A percentile compares a stretch with the other conserved stretches of the same genome.
Conservation (phyloP, 2,113 vertebrate species). For the Ceyx cyanopectus region DNA sequence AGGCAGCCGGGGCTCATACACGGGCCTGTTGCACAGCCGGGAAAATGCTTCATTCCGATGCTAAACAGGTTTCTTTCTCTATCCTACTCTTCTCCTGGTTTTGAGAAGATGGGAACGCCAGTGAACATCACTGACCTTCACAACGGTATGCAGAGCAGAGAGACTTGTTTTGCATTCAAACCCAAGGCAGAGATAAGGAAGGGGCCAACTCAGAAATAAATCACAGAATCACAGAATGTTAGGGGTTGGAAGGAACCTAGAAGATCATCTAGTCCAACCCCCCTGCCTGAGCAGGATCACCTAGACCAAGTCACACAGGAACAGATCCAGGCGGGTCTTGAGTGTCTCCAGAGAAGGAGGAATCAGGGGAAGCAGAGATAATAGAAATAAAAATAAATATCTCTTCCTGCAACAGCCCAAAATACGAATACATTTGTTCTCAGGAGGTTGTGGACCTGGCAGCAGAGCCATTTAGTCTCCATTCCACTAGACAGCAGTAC, state of each 20-base stretch:
- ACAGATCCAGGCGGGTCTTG: too few relatives aligned
- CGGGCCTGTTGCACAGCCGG: neutral
- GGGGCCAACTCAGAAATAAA: neutral
- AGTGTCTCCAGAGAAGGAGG: too few relatives aligned
- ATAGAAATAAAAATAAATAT: neutral
- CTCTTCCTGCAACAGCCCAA: neutral
- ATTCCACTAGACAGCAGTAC: neutral
- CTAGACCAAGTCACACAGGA: too few relatives aligned
- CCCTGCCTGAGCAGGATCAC: too few relatives aligned
- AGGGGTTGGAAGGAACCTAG: too few relatives aligned
- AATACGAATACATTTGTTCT: neutral
- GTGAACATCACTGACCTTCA: fast-evolving
- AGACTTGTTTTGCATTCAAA: neutral
- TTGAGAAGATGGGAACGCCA: neutral
- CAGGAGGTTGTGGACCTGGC: neutral
- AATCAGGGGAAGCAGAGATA: neutral
- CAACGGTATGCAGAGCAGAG: fast-evolving
- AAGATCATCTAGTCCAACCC: too few relatives aligned
- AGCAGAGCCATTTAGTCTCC: neutral
- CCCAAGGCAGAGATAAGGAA: neutral
- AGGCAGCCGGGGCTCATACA: neutral
- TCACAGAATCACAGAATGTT: too few relatives aligned
- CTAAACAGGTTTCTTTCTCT: neutral
- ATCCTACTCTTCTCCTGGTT: neutral
- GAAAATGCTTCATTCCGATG: neutral